These are phyloP conservation scores for Steinernema feltiae DNA, from an alignment of 1,140 invertebrate species.

Conservation along the genomic window DNA sequence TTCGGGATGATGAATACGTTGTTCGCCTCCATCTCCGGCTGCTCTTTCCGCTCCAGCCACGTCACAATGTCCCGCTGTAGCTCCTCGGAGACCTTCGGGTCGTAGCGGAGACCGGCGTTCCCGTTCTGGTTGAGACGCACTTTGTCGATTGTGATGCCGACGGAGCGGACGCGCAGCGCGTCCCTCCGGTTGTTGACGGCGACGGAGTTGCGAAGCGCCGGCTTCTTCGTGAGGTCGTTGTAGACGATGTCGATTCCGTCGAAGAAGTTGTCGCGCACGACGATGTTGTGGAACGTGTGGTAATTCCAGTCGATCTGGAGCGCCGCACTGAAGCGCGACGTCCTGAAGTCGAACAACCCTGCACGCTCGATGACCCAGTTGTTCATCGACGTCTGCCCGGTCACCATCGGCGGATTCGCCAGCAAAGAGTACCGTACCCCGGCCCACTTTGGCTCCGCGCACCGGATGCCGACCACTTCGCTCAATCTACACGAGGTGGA, in stretches of 20 bases:
- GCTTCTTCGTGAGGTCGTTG: slow-evolving; percentile 69
- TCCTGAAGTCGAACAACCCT: slow-evolving; percentile 85
- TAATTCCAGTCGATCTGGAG: slow-evolving; percentile 90
- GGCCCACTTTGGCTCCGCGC: slow-evolving; percentile 83
- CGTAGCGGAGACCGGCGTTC: slow-evolving; percentile 80
- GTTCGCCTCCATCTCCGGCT: slow-evolving; percentile 62
- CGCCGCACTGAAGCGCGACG: slow-evolving; percentile 74
- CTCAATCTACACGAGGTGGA: slow-evolving; percentile 47
- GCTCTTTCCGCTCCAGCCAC: slow-evolving; percentile 69
- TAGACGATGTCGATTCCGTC: slow-evolving; percentile 77
- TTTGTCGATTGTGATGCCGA: slow-evolving; percentile 73
- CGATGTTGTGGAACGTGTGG: slow-evolving; percentile 74
- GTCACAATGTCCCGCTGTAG: slow-evolving; percentile 84
- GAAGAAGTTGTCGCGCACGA: slow-evolving; percentile 61
- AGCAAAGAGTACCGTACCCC: slow-evolving; percentile 80
- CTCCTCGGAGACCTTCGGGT: slow-evolving; percentile 75
- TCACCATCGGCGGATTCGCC: slow-evolving; percentile 75
- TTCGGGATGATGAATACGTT: slow-evolving; percentile 61
- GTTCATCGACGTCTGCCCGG: slow-evolving; percentile 74
- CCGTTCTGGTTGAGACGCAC: slow-evolving; percentile 73
- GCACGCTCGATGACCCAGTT: slow-evolving; percentile 78
- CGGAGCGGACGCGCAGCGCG: slow-evolving; percentile 78
- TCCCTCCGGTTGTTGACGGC: slow-evolving; percentile 71
- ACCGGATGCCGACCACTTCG: slow-evolving; percentile 61
- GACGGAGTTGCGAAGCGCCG: slow-evolving; percentile 56